phyloP scores from a whole-genome alignment of 1,140 invertebrate genomes.

The Spodoptera frugiperda region DNA sequence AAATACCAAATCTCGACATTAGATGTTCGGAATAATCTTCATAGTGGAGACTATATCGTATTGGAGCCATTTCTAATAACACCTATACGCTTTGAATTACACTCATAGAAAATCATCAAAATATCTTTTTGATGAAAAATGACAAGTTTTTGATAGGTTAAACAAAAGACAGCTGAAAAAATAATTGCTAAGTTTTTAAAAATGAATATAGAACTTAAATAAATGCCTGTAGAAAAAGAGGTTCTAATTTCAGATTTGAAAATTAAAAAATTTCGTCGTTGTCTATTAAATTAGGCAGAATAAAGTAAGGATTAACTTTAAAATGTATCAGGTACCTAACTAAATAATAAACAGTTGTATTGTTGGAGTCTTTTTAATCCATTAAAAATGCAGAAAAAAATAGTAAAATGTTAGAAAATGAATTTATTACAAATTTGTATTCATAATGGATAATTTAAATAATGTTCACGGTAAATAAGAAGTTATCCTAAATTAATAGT shows the following conservation, averaged over 20 bases:
- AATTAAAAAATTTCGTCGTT: background rate
- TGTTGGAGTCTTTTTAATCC: slow-evolving; percentile 75
- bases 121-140: slow-evolving; percentile 2
- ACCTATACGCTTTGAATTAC: slow-evolving; percentile 14
- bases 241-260: background rate
- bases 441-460: slow-evolving; percentile 20
- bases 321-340: background rate
- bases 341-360: slow-evolving; percentile 31
- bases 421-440: slow-evolving; percentile 82
- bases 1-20: slow-evolving; percentile 86
- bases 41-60: slow-evolving; percentile 85
- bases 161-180: slow-evolving; percentile 61
- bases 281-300: background rate
- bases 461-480: slow-evolving; percentile 21
- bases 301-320: background rate
- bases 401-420: slow-evolving; percentile 82
- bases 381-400: slow-evolving; percentile 83
- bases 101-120: slow-evolving; percentile 3
- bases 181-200: slow-evolving; percentile 25
- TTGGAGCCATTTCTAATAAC: slow-evolving; percentile 72
- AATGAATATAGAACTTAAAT: slow-evolving; percentile 19
- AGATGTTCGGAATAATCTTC: slow-evolving; percentile 87
- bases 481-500: slow-evolving; percentile 20
- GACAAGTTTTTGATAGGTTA: slow-evolving; percentile 46
- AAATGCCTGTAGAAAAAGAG: slow-evolving; percentile 19